phyloP scores from a whole-genome alignment of 2,797 vertebrate species.

The Paguma larvata region DNA sequence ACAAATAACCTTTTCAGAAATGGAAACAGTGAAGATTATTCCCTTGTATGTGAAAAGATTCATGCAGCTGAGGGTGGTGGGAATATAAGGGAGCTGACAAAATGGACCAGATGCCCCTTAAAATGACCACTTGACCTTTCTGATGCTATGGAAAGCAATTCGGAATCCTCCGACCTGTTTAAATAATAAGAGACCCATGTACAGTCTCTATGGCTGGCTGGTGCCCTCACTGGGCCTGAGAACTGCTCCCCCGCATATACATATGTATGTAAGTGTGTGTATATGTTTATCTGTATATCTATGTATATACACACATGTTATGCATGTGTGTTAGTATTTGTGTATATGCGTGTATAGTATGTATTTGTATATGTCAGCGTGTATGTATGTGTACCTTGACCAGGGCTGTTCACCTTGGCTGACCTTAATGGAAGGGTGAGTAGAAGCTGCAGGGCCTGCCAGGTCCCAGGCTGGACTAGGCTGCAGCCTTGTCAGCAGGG shows the following conservation, averaged over 20 bases:
- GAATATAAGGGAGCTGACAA: neutral
- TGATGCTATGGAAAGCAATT: neutral
- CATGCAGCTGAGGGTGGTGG: neutral
- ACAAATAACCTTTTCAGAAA: conserved; percentile 47
- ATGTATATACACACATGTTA: neutral
- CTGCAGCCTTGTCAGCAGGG: neutral
- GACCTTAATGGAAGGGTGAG: neutral
- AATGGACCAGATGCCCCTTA: neutral
- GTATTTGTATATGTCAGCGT: neutral
- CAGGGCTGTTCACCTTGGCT: neutral
- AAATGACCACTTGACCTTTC: neutral
- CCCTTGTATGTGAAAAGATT: conserved; percentile 42
- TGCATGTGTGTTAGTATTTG: neutral
- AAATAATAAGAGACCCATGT: neutral
- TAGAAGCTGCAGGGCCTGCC: neutral
- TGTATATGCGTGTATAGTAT: neutral
- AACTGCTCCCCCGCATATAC: neutral
- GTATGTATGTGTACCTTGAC: neutral
- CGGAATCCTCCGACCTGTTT: neutral
- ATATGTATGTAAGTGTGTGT: neutral
- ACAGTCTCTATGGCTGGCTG: neutral
- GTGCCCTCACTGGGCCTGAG: neutral
- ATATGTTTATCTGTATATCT: neutral
- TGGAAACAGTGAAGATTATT: conserved; percentile 33
- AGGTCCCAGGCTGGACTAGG: neutral